Base-by-base conservation (phyloP, 2,797 vertebrate genomes). In the Petrocephalus schoutedeni region DNA sequence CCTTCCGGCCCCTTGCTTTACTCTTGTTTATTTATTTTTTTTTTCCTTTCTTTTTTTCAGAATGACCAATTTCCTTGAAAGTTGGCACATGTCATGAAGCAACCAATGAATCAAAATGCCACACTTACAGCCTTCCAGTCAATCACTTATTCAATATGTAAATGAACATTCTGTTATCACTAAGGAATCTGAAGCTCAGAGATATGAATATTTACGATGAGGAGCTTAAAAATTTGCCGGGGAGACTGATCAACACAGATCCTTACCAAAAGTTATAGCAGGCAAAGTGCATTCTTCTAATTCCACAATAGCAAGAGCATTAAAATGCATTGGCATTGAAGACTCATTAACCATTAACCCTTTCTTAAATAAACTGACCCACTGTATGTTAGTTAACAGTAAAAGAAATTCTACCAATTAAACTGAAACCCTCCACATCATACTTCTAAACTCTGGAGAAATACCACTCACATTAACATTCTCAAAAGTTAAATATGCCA, bases 61-160 rank as follows among this genome's bases (percentile, higher is more conserved):
- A 61, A 49, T 14, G 45, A 64, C 32, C 19, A 23, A 53, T 87
- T 87, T 64, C 45, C 59, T 51, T 87, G 86, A 87, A 87, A 87
- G 59, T 59, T 59, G 54, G 54, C 56, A 86, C 85, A 59, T 45
- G 54, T 36, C 49, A 23, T 49, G 45, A 49, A 45, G 59, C 86
- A 87, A 67, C 58, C 86, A 67, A 45, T 49, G 41, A 86, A 67
- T 59, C 58, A 51, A 87, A 87, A 87, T 51, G 36, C 4, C 57
- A 61, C 14, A 86, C 12, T 84, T 23, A 84, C 21, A 53, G 21
- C 10, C 51, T 84, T 84, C 51, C 51, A 51, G 49, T 53, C 54
- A 84, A 84, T 28, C 23, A 28, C 41, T 80, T 80, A 80, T 28
- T 16, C 56, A 57, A 12, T 51, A 51, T 19, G 56, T 57, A 57